These are phyloP conservation scores for Amblyopsis hoosieri DNA, from an alignment of 2,797 vertebrate genomes.

Conservation along the genomic window DNA sequence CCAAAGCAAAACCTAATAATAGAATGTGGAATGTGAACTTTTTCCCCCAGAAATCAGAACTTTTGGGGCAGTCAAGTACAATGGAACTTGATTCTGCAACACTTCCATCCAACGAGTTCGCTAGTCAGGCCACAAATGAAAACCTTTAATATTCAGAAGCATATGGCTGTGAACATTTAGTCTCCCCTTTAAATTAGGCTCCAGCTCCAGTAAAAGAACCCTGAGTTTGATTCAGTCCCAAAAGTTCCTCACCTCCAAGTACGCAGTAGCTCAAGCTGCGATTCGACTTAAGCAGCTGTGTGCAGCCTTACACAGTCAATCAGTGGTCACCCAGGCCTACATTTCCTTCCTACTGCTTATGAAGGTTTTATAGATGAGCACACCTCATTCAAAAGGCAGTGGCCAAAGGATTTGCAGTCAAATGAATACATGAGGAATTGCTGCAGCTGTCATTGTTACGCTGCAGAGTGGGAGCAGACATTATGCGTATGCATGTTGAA, in stretches of 20 bases:
- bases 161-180: not conserved
- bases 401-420: constrained; percentile 54
- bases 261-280: constrained; percentile 44
- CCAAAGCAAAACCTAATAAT: too few species aligned
- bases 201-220: constrained; percentile 28
- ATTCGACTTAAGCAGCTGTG: constrained; percentile 48
- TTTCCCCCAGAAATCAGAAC: too few species aligned
- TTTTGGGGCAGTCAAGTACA: too few species aligned
- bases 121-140: not conserved
- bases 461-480: constrained; percentile 56
- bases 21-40: too few species aligned
- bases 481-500: constrained; percentile 53
- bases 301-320: constrained; percentile 49
- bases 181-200: constrained; percentile 28
- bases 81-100: constrained; percentile 3
- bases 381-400: constrained; percentile 61
- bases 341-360: constrained; percentile 50
- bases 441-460: constrained; percentile 56
- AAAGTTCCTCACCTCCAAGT: constrained; percentile 49
- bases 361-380: constrained; percentile 57
- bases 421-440: constrained; percentile 64
- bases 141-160: not conserved
- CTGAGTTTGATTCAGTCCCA: constrained; percentile 50
- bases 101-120: constrained; percentile 8
- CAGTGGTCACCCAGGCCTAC: constrained; percentile 53